Conservation (phyloP, 1,140 invertebrate genomes). For the Pantala flavescens region DNA sequence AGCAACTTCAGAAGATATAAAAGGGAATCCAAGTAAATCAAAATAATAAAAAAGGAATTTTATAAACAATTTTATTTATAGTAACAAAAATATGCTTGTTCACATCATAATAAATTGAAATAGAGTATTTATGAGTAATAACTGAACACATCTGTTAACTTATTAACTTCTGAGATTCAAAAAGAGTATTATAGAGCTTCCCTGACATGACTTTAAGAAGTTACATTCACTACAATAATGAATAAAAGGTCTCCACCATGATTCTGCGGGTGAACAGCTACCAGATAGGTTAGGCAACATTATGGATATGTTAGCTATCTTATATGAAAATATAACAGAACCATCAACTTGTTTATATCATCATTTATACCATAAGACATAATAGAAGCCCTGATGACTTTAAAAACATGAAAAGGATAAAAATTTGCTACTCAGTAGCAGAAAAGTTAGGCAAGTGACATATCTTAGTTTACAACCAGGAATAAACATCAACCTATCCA, state of each 20-base stretch:
- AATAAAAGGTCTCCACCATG: too few species aligned
- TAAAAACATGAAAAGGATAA: not conserved
- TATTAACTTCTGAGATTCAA: too few species aligned
- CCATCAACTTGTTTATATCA: not conserved
- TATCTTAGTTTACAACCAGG: not conserved
- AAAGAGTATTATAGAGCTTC: too few species aligned
- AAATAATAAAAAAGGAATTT: not conserved
- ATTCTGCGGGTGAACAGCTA: too few species aligned
- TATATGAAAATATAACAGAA: not conserved
- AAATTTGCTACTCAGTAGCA: constrained; percentile 3
- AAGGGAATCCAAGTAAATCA: not conserved
- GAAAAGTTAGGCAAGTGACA: not conserved
- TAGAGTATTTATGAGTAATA: not conserved
- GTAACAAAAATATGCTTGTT: constrained; percentile 4
- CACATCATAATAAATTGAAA: not conserved
- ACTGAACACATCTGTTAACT: not conserved
- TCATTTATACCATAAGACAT: not conserved
- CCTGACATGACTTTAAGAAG: too few species aligned
- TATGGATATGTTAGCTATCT: too few species aligned
- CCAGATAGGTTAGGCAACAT: too few species aligned
- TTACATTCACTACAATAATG: too few species aligned
- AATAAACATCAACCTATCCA: too few species aligned
- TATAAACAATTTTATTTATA: not conserved
- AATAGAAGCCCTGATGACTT: not conserved
- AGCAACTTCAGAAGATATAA: too few species aligned